Conservation (phyloP, 2,888 invertebrate genomes). For the Dyspetes luteomarginatus region DNA sequence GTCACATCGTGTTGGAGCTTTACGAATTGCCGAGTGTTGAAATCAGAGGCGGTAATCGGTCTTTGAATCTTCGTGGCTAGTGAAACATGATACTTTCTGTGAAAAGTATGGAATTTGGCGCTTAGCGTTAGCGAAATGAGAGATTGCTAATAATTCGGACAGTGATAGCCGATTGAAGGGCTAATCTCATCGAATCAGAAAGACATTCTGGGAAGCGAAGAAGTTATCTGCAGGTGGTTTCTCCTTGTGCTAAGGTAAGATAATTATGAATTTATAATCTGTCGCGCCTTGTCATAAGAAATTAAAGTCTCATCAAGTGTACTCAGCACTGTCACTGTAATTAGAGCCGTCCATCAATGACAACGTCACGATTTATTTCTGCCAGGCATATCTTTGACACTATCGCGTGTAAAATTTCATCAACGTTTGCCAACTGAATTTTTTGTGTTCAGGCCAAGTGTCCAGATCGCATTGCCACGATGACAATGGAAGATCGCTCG, state of each 20-base stretch:
- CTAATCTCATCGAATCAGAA: not conserved
- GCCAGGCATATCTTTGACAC: not conserved
- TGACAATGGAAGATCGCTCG: slow-evolving; percentile 83
- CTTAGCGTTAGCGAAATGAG: slow-evolving; percentile 45
- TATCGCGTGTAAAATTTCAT: not conserved
- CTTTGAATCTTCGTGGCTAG: slow-evolving; percentile 7
- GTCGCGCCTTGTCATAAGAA: no score
- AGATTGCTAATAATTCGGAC: slow-evolving; percentile 1
- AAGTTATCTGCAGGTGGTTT: not conserved
- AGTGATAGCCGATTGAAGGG: slow-evolving; percentile 40
- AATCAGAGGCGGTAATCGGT: not conserved
- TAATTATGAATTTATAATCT: not conserved
- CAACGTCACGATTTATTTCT: not conserved
- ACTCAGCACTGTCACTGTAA: no score
- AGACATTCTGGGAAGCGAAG: slow-evolving; percentile 14
- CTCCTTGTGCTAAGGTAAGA: slow-evolving; percentile 54
- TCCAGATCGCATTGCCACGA: slow-evolving; percentile 72
- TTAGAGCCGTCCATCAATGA: not conserved
- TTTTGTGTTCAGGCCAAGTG: slow-evolving; percentile 55
- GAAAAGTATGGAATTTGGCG: not conserved
- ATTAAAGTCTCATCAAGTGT: no score
- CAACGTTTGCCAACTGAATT: not conserved
- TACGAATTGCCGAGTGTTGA: slow-evolving; percentile 12
- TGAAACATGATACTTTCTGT: slow-evolving; percentile 39
- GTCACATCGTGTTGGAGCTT: not conserved